Conservation (phyloP, 2,113 vertebrate genomes). For the Trinectes maculatus region DNA sequence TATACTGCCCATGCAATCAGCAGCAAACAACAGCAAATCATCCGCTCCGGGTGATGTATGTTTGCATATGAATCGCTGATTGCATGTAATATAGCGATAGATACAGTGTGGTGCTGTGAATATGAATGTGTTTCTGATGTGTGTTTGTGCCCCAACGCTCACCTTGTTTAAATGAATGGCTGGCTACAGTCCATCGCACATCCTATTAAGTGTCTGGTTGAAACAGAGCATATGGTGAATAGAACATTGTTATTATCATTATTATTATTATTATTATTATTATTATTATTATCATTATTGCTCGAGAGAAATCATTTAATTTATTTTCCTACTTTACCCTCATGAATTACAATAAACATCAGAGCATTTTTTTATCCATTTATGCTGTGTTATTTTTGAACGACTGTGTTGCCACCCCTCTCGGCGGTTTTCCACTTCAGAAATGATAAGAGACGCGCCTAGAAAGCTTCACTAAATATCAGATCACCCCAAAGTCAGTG, state of each 20-base stretch:
- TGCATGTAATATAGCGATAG: slow-evolving; percentile 9
- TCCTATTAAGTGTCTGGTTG: slow-evolving; percentile 27
- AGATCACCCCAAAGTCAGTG: background rate
- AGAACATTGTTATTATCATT: slow-evolving; percentile 24
- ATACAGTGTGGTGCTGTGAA: slow-evolving; percentile 11
- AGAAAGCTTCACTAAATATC: slow-evolving; percentile 2
- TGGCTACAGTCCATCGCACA: slow-evolving; percentile 41
- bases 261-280: slow-evolving; percentile 1
- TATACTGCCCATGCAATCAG: slow-evolving; percentile 41
- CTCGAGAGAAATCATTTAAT: background rate
- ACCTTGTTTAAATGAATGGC: slow-evolving; percentile 16
- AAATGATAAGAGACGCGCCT: slow-evolving; percentile 5
- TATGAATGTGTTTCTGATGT: background rate
- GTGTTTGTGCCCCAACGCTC: slow-evolving; percentile 7
- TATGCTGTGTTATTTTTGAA: slow-evolving; percentile 4
- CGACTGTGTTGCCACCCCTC: background rate
- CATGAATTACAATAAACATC: slow-evolving; percentile 10
- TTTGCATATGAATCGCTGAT: slow-evolving; percentile 27
- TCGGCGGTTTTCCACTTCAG: slow-evolving; percentile 13
- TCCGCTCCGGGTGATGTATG: slow-evolving; percentile 34
- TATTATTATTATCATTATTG: background rate
- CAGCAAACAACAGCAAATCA: slow-evolving; percentile 16
- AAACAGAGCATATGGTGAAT: slow-evolving; percentile 30
- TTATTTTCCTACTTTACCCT: background rate
- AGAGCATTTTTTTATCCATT: background rate